Evolutionary conservation across 2,113 vertebrate species (phyloP).

Genomic region (Epinephelus cyanopodus): DNA sequence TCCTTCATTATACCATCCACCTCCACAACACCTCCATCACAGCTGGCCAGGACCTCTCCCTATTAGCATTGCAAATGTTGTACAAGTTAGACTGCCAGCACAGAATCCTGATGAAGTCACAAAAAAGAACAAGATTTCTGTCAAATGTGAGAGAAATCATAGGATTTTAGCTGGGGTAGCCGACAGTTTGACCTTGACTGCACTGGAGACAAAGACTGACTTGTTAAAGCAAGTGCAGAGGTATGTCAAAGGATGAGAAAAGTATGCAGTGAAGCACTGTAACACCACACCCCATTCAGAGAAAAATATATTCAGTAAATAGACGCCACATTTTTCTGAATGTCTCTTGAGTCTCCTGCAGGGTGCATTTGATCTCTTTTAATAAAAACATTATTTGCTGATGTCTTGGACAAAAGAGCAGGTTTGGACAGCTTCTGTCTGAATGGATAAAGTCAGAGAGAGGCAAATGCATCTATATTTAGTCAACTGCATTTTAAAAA

Average conservation of each 20-base stretch:
- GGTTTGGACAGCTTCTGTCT: not conserved
- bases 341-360: not conserved
- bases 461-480: constrained; percentile 23
- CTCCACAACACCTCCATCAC: not conserved
- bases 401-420: constrained; percentile 8
- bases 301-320: not conserved
- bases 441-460: not conserved
- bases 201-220: not conserved
- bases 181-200: not conserved
- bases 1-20: not conserved
- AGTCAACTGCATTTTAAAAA: constrained; percentile 12
- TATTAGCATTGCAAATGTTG: not conserved
- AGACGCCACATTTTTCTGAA: not conserved
- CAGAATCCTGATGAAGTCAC: too few species aligned
- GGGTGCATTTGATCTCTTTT: not conserved
- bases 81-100: too few species aligned
- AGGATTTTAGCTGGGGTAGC: too few species aligned
- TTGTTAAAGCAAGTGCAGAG: not conserved
- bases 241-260: not conserved
- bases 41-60: not conserved
- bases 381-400: not conserved
- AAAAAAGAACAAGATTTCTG: too few species aligned
- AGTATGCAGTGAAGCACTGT: not conserved
- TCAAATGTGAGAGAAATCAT: too few species aligned
- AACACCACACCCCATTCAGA: not conserved